phyloP scores from a whole-genome alignment of 1,140 invertebrate species.

The Caenorhabditis tropicalis region DNA sequence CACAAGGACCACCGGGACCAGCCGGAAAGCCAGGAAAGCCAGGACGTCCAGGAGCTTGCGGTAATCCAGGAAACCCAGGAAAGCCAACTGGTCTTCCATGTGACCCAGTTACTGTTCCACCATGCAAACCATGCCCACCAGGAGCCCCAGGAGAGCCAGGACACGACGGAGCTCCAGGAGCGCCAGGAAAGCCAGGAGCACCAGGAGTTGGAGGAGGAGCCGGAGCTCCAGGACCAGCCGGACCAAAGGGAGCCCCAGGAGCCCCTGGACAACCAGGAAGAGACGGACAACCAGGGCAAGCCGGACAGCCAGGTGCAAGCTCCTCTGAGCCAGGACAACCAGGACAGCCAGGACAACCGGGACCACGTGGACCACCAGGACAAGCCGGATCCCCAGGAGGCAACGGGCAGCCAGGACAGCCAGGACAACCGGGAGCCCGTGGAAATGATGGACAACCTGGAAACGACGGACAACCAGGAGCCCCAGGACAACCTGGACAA shows the following conservation, averaged over 20 bases:
- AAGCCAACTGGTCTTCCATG: constrained; percentile 16
- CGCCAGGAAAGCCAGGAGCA: constrained; percentile 15
- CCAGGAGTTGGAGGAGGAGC: constrained; percentile 29
- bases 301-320: constrained; percentile 13
- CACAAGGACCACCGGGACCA: constrained; percentile 23
- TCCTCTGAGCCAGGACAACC: constrained; percentile 24
- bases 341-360: no score
- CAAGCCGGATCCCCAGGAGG: neutral
- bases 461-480: constrained; percentile 3
- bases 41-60: constrained; percentile 19
- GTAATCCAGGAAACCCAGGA: constrained; percentile 7
- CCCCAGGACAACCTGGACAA: neutral
- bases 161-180: constrained; percentile 33
- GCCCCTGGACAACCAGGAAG: constrained; percentile 31
- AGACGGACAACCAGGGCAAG: constrained; percentile 30
- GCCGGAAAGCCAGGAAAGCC: constrained; percentile 6
- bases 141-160: constrained; percentile 10
- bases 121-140: constrained; percentile 22
- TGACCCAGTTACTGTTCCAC: constrained; percentile 19
- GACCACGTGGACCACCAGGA: constrained; percentile 37
- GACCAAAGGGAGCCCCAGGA: constrained; percentile 37
- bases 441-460: constrained; percentile 14
- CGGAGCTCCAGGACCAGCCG: constrained; percentile 10
- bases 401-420: constrained; percentile 2
- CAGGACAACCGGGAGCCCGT: no score